Evolutionary conservation across 2,888 invertebrate genomes (phyloP).

Genomic region (Drosophila greeni): DNA sequence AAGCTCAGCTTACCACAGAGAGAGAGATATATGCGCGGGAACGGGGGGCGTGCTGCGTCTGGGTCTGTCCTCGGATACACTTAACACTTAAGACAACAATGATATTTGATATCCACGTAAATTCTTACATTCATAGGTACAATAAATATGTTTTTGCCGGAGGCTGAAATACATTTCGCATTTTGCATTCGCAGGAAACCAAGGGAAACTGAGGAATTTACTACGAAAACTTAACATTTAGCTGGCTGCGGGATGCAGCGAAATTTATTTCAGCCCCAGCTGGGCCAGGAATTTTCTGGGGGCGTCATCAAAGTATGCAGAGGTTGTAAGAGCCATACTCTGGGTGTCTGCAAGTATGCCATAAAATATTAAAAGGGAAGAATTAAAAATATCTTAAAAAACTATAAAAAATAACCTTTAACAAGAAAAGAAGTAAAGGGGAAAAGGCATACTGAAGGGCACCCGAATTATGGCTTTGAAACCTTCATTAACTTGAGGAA

Average conservation of each 20-base stretch:
- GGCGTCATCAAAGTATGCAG: constrained; percentile 5
- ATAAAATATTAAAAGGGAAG: background rate
- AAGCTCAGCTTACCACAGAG: constrained; percentile 66
- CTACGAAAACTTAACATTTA: constrained; percentile 31
- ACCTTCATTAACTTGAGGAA: background rate
- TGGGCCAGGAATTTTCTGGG: background rate
- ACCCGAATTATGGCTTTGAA: constrained; percentile 6
- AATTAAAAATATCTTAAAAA: background rate
- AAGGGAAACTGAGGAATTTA: background rate
- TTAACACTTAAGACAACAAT: constrained; percentile 69
- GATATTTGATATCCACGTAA: constrained; percentile 73
- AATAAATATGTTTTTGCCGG: constrained; percentile 31
- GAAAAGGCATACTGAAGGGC: background rate
- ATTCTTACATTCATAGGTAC: constrained; percentile 57
- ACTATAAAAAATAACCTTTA: background rate
- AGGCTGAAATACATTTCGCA: constrained; percentile 14
- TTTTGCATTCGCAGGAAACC: constrained; percentile 18
- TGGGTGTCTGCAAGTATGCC: constrained; percentile 7
- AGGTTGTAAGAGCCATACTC: background rate
- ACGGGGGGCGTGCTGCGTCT: background rate
- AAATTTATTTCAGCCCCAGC: constrained; percentile 9
- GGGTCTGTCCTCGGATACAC: constrained; percentile 44
- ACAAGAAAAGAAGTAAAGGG: background rate
- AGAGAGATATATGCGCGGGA: constrained; percentile 16
- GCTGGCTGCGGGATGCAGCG: background rate